These are phyloP conservation scores for Aratinga solstitialis DNA, from an alignment of 2,797 vertebrate species.

Conservation along the genomic window DNA sequence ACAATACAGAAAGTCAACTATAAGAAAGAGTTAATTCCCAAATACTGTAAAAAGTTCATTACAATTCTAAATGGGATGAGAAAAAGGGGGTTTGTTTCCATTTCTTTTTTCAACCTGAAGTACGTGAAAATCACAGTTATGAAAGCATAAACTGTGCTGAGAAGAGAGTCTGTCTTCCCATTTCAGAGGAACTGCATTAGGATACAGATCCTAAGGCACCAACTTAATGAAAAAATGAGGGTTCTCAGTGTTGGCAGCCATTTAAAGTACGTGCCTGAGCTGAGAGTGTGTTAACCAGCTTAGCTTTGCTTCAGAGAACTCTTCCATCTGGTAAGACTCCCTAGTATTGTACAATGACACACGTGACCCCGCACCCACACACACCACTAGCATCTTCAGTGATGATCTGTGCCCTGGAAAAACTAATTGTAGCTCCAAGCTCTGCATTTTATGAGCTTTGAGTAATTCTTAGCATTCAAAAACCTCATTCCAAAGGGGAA, in stretches of 20 bases:
- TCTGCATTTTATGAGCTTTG: slow-evolving; percentile 1
- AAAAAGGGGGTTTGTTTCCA: not conserved
- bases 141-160: not conserved
- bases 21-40: not conserved
- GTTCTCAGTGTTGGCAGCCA: not conserved
- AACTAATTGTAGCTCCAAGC: not conserved
- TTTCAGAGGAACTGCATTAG: not conserved
- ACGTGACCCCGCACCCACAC: not conserved
- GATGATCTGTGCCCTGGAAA: not conserved
- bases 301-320: not conserved
- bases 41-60: not conserved
- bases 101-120: not conserved
- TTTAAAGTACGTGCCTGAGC: slow-evolving; percentile 21
- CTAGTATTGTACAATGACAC: not conserved
- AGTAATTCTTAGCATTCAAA: slow-evolving; percentile 19
- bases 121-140: not conserved
- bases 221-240: slow-evolving; percentile 24
- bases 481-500: slow-evolving; percentile 9
- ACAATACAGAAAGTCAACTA: not conserved
- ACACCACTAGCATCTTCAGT: not conserved
- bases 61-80: not conserved
- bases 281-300: not conserved
- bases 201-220: slow-evolving; percentile 15
- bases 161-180: not conserved
- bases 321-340: not conserved